Evolutionary conservation across 2,888 invertebrate genomes (phyloP).

Genomic region (Dromius quadrimaculatus): DNA sequence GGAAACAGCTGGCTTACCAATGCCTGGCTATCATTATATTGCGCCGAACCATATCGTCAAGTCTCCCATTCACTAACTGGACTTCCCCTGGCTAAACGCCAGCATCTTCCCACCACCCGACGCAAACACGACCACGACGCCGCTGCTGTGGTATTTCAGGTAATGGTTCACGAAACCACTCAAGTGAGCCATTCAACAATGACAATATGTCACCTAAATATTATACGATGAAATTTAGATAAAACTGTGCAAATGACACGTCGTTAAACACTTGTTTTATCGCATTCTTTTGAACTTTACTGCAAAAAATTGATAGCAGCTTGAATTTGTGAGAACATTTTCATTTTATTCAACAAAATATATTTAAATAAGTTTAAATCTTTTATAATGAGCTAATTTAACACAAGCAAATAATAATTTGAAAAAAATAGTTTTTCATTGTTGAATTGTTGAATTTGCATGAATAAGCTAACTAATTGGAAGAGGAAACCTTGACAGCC

Average conservation of each 20-base stretch:
- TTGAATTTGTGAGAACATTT: too few relatives aligned
- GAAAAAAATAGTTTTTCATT: too few relatives aligned
- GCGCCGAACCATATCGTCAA: slow-evolving; percentile 93
- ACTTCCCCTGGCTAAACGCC: slow-evolving; percentile 60
- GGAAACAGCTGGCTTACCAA: slow-evolving; percentile 92
- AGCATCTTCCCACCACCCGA: slow-evolving; percentile 56
- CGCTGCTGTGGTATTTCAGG: slow-evolving; percentile 63
- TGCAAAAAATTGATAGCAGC: neutral
- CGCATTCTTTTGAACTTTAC: neutral
- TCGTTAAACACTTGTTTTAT: slow-evolving; percentile 1
- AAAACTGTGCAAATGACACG: slow-evolving; percentile 20
- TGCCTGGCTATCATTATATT: slow-evolving; percentile 92
- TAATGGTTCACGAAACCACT: slow-evolving; percentile 54
- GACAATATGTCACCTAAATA: slow-evolving; percentile 62
- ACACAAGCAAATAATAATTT: too few relatives aligned
- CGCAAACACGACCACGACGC: slow-evolving; percentile 64
- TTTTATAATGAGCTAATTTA: too few relatives aligned
- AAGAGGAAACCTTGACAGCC: too few relatives aligned
- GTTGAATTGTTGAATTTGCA: too few relatives aligned
- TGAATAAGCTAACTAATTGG: too few relatives aligned
- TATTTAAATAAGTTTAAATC: too few relatives aligned
- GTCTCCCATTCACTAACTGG: slow-evolving; percentile 86
- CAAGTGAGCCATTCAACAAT: slow-evolving; percentile 52
- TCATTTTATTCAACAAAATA: too few relatives aligned
- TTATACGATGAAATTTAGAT: slow-evolving; percentile 46